Evolutionary conservation across 2,888 invertebrate genomes (phyloP).

Genomic region (Lasioglossum zephyrum): DNA sequence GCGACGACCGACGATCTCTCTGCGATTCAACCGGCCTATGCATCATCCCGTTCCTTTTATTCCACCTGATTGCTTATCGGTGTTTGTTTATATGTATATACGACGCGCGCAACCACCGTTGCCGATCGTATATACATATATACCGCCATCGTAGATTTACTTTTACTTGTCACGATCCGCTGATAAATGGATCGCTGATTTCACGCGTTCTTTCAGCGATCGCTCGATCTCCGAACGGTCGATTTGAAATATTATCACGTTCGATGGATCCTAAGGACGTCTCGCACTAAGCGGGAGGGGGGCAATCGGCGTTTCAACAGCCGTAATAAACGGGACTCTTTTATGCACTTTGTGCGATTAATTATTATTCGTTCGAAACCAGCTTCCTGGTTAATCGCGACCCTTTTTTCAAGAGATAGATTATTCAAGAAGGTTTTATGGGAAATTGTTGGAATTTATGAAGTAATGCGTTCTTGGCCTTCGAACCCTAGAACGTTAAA

Average conservation of each 20-base stretch:
- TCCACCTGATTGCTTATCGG: neutral
- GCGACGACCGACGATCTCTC: neutral
- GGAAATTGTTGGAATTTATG: neutral
- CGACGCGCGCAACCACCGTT: neutral
- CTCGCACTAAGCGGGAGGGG: neutral
- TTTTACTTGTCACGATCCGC: conserved; percentile 7
- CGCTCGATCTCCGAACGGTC: neutral
- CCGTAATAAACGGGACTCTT: neutral
- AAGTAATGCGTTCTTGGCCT: neutral
- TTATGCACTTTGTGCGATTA: neutral
- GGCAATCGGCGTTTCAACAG: neutral
- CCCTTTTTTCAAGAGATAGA: too few relatives aligned
- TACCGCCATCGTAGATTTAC: neutral
- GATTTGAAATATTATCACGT: conserved; percentile 1
- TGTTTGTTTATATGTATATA: neutral
- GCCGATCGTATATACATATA: neutral
- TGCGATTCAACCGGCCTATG: neutral
- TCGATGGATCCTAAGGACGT: neutral
- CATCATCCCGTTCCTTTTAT: conserved; percentile 3
- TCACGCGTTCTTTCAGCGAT: neutral
- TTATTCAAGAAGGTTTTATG: neutral
- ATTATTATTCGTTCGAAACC: neutral
- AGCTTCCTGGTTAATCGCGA: neutral
- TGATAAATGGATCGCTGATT: neutral
- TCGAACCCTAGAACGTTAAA: neutral